Conservation (phyloP, 2,888 invertebrate genomes). For the Dynastes maya region DNA sequence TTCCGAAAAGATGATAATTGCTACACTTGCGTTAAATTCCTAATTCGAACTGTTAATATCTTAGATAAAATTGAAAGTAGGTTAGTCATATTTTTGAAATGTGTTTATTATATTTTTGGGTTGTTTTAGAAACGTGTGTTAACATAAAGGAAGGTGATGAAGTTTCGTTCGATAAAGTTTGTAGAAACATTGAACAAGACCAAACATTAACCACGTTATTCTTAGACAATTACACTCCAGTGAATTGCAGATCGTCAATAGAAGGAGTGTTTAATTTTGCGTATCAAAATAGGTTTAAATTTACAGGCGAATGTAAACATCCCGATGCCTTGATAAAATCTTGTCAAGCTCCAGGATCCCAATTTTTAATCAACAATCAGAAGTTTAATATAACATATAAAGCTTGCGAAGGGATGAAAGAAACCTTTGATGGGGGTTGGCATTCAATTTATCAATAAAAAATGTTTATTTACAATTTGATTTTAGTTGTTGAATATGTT, state of each 20-base stretch:
- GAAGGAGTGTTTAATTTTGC: conserved; percentile 98
- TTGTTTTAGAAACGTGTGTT: conserved; percentile 79
- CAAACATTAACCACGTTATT: conserved; percentile 90
- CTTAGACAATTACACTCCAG: conserved; percentile 90
- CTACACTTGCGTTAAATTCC: conserved; percentile 88
- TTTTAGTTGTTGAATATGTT: conserved; percentile 87
- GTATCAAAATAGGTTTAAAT: conserved; percentile 85
- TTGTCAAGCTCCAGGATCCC: conserved; percentile 96
- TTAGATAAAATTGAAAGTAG: conserved; percentile 90
- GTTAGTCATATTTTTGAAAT: conserved; percentile 59
- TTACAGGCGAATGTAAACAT: conserved; percentile 92
- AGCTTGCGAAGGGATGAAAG: conserved; percentile 90
- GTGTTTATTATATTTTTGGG: neutral
- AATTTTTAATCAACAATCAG: conserved; percentile 96
- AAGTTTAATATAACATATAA: conserved; percentile 96
- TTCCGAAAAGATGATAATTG: conserved; percentile 79
- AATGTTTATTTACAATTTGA: neutral
- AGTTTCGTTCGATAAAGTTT: conserved; percentile 85
- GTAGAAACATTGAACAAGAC: conserved; percentile 81
- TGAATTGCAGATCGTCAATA: conserved; percentile 92
- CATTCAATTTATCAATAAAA: neutral
- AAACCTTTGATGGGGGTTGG: conserved; percentile 86
- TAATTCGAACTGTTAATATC: conserved; percentile 90
- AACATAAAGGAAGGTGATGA: conserved; percentile 75
- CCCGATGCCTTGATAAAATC: conserved; percentile 92